Percentiles rank a stretch among this genome's conserved stretches.
These are phyloP conservation scores for cat (Felis catus) DNA, from an alignment of 2,113 vertebrate species.

Conservation along the genomic window F.catus_Fca126_mat1.0 CM031425.1:37610001-37610500, in stretches of 20 bases:
- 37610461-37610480: too few species aligned
- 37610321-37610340: constrained; percentile 49
- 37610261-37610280: background rate
- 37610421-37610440: too few species aligned
- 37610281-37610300: constrained; percentile 40
- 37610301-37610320: constrained; percentile 15
- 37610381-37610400: too few species aligned
- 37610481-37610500: too few species aligned
- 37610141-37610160: background rate
- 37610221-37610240: constrained; percentile 10
- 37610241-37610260: constrained; percentile 32
- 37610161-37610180: constrained; percentile 70
- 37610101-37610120: background rate
- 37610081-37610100: constrained; percentile 6
- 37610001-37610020: background rate
- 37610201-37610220: background rate
- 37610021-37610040: background rate
- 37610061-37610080: background rate
- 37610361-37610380: too few species aligned
- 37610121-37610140: constrained; percentile 27
- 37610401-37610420: too few species aligned
- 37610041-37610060: constrained; percentile 28
- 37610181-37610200: background rate
- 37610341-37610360: background rate
- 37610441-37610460: too few species aligned